These are phyloP conservation scores for Ateles fusciceps DNA, from an alignment of 2,797 vertebrate genomes.

Conservation along the genomic window DNA sequence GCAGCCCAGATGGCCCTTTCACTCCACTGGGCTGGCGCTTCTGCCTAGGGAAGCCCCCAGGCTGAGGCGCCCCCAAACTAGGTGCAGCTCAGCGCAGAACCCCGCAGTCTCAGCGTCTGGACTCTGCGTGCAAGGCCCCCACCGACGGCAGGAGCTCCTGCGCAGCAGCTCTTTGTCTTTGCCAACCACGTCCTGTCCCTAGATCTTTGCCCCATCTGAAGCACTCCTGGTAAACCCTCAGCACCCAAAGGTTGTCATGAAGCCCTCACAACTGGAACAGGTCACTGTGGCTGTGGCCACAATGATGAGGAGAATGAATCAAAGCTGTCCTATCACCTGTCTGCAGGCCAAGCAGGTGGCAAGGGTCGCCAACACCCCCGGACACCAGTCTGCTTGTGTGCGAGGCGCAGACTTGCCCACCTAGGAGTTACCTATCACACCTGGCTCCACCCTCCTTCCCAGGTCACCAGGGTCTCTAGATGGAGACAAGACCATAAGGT, in stretches of 20 bases:
- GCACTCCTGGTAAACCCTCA: conserved; percentile 87
- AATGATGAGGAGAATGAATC: conserved; percentile 91
- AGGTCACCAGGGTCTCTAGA: conserved; percentile 94
- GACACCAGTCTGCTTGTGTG: conserved; percentile 75
- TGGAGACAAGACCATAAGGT: conserved; percentile 51
- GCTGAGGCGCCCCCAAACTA: conserved; percentile 75
- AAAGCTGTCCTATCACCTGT: conserved; percentile 93
- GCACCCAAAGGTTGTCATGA: conserved; percentile 93
- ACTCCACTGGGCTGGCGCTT: conserved; percentile 81
- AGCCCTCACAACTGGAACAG: conserved; percentile 89
- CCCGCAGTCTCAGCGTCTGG: neutral
- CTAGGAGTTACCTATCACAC: conserved; percentile 91
- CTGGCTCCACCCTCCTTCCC: conserved; percentile 92
- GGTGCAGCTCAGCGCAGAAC: conserved; percentile 77
- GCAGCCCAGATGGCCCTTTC: conserved; percentile 78
- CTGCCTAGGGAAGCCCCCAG: conserved; percentile 80
- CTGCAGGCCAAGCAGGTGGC: conserved; percentile 93
- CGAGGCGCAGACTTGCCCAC: conserved; percentile 91
- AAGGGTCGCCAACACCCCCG: conserved; percentile 94
- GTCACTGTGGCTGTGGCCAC: conserved; percentile 88
- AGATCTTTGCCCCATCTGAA: conserved; percentile 91
- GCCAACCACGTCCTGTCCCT: conserved; percentile 91
- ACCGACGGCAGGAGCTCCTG: conserved; percentile 94
- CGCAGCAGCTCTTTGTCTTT: conserved; percentile 93
- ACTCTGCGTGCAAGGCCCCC: conserved; percentile 93